These are phyloP conservation scores for Calephelis virginiensis DNA, from an alignment of 1,140 invertebrate genomes.

Conservation along the genomic window DNA sequence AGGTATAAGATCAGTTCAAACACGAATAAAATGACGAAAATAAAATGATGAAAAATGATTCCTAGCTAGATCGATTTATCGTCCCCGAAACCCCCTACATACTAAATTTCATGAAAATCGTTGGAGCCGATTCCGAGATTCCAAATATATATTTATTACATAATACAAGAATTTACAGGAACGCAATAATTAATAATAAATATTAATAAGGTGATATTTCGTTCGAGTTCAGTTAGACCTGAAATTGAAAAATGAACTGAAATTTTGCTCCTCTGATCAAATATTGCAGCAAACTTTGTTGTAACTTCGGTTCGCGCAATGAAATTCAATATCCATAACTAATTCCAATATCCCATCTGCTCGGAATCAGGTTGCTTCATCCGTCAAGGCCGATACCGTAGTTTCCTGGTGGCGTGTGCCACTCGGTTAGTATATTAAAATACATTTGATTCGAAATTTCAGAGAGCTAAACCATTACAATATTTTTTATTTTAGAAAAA, in stretches of 20 bases:
- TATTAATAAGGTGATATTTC: background rate
- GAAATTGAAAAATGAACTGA: background rate
- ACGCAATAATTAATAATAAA: no score
- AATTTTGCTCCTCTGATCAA: background rate
- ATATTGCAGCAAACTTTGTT: background rate
- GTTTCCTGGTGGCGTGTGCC: conserved; percentile 25
- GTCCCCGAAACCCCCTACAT: no score
- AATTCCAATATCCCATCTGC: conserved; percentile 11
- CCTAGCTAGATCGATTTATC: no score
- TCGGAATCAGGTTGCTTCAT: conserved; percentile 21
- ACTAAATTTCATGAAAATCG: no score
- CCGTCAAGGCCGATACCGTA: conserved; percentile 27
- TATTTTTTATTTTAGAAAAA: background rate
- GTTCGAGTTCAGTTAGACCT: background rate
- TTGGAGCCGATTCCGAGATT: no score
- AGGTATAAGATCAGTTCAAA: no score
- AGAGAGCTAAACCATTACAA: background rate
- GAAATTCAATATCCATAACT: conserved; percentile 25
- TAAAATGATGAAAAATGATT: no score
- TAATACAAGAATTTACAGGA: no score
- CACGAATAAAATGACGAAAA: no score
- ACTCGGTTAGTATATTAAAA: background rate
- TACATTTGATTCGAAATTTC: background rate
- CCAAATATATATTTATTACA: no score
- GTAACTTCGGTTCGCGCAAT: conserved; percentile 7